Evolutionary conservation across 2,113 vertebrate species (phyloP).

Genomic region (Odontophorus gujanensis): DNA sequence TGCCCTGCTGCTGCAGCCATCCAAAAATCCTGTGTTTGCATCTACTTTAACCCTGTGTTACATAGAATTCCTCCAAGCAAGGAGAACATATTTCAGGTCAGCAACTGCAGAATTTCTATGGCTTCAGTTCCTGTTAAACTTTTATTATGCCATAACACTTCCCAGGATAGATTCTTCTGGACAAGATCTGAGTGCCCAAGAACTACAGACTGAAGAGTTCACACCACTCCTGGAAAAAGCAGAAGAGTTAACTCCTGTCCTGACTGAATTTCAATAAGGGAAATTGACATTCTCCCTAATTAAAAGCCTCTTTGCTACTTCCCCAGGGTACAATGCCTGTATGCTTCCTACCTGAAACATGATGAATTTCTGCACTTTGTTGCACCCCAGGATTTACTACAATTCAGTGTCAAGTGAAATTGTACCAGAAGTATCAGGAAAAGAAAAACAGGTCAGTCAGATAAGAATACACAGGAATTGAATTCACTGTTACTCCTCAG

Average conservation of each 20-base stretch:
- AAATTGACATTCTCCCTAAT: background rate
- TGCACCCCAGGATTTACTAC: background rate
- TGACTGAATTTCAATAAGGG: background rate
- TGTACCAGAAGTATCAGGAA: background rate
- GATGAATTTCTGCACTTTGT: background rate
- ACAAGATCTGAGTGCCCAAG: background rate
- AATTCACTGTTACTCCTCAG: background rate
- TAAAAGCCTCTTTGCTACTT: background rate
- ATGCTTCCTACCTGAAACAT: background rate
- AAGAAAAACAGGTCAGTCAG: background rate
- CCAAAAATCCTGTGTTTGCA: background rate
- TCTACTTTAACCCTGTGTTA: background rate
- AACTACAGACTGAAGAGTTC: background rate
- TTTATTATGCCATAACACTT: background rate
- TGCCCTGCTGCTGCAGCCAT: background rate
- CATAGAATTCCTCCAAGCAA: background rate
- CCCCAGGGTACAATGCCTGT: background rate
- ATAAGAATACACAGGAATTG: background rate
- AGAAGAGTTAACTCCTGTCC: conserved; percentile 11
- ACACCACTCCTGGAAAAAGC: background rate
- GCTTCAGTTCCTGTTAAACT: background rate
- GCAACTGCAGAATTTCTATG: fast-evolving
- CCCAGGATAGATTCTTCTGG: background rate
- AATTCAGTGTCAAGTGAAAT: background rate
- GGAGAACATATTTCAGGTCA: fast-evolving